These are phyloP conservation scores for Microctenopoma stevenorrisi DNA, from an alignment of 2,797 vertebrate genomes.

Conservation along the genomic window DNA sequence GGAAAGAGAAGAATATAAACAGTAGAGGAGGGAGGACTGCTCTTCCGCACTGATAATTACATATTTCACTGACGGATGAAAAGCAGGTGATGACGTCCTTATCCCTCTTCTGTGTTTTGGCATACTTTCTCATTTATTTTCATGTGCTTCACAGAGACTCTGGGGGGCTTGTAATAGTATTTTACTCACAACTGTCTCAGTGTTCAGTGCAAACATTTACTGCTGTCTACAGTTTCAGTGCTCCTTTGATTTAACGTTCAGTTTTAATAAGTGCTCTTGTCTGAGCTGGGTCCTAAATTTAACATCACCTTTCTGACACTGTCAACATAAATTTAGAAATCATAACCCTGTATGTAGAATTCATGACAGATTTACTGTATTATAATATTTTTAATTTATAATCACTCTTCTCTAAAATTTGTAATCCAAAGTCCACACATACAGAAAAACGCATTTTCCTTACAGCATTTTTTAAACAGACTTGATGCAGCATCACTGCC, in stretches of 20 bases:
- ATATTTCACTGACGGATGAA: slow-evolving; percentile 52
- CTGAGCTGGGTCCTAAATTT: slow-evolving; percentile 6
- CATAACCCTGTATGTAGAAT: too few species aligned
- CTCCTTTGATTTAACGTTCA: slow-evolving; percentile 21
- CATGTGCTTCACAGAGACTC: slow-evolving; percentile 27
- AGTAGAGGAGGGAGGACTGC: slow-evolving; percentile 31
- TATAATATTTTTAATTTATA: too few species aligned
- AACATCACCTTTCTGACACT: too few species aligned
- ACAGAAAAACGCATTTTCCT: too few species aligned
- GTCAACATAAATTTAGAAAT: too few species aligned
- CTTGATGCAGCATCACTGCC: too few species aligned
- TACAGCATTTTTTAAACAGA: too few species aligned
- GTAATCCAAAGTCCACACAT: too few species aligned
- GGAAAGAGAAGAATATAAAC: slow-evolving; percentile 53
- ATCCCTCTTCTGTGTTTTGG: slow-evolving; percentile 35
- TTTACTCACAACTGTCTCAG: slow-evolving; percentile 22
- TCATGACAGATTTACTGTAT: too few species aligned
- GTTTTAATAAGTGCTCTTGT: slow-evolving; percentile 7
- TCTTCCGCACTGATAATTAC: slow-evolving; percentile 61
- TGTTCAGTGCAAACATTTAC: slow-evolving; percentile 12
- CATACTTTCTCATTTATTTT: slow-evolving; percentile 24
- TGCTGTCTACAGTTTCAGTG: not conserved
- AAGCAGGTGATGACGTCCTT: slow-evolving; percentile 24
- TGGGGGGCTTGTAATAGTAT: slow-evolving; percentile 16
- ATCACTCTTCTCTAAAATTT: too few species aligned